Evolutionary conservation across 2,113 vertebrate species (phyloP).

Genomic region (Chaetodon trifascialis): DNA sequence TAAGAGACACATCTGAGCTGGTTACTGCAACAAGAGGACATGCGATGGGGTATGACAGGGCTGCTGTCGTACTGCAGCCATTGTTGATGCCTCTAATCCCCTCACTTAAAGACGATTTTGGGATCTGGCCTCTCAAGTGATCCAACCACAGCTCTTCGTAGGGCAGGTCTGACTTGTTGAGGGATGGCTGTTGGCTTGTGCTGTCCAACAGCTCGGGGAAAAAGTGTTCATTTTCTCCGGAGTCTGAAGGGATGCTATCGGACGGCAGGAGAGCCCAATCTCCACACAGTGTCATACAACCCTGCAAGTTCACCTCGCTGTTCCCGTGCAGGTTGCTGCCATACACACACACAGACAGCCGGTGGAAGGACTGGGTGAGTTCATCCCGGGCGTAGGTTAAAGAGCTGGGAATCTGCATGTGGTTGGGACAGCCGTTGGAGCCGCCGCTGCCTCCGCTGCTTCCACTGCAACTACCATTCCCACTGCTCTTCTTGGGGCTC

Average conservation of each 20-base stretch:
- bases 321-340: constrained; percentile 97
- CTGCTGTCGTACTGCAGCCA: constrained; percentile 77
- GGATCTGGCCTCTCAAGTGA: constrained; percentile 84
- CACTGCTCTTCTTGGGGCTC: constrained; percentile 89
- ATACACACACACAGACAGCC: constrained; percentile 97
- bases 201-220: constrained; percentile 89
- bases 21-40: constrained; percentile 80
- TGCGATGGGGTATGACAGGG: constrained; percentile 78
- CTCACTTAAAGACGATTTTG: constrained; percentile 73
- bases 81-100: constrained; percentile 82
- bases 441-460: constrained; percentile 59
- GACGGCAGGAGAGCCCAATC: constrained; percentile 91
- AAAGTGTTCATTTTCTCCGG: constrained; percentile 89
- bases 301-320: constrained; percentile 96
- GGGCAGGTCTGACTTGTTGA: constrained; percentile 89
- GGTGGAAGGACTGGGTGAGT: constrained; percentile 97
- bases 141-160: constrained; percentile 98
- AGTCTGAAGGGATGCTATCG: constrained; percentile 87
- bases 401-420: constrained; percentile 92
- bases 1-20: constrained; percentile 88
- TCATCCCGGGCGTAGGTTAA: constrained; percentile 95
- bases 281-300: constrained; percentile 90
- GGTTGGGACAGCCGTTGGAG: constrained; percentile 85
- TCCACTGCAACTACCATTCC: constrained; percentile 71
- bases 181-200: constrained; percentile 70